Percentiles rank a stretch among this genome's conserved stretches.
Evolutionary conservation across 2,797 vertebrate genomes (phyloP).

Genomic region (Silurus lanzhouensis): DNA sequence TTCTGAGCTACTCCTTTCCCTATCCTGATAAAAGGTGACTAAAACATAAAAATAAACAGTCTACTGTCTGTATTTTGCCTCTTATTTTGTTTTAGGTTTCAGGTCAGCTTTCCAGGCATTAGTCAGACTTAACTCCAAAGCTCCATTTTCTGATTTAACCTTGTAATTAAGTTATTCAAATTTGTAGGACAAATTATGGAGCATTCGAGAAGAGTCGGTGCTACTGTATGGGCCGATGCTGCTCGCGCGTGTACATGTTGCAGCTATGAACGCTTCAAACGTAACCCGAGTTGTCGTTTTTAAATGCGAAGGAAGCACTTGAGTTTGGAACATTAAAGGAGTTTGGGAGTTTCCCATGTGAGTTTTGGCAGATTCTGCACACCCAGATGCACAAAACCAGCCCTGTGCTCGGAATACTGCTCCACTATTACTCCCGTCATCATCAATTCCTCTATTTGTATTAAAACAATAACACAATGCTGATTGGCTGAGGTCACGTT

Average conservation of each 20-base stretch:
- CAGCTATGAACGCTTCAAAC: background rate
- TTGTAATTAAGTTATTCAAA: background rate
- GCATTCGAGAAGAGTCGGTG: background rate
- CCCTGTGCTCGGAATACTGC: constrained; percentile 21
- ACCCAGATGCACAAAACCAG: background rate
- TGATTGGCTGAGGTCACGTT: constrained; percentile 40
- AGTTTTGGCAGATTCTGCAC: constrained; percentile 30
- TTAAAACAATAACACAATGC: background rate
- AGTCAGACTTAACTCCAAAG: background rate
- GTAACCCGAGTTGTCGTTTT: background rate
- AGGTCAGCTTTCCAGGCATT: background rate
- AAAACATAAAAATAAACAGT: too few relatives aligned
- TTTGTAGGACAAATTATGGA: background rate
- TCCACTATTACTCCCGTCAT: constrained; percentile 32
- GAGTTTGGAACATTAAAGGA: background rate
- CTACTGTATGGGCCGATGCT: background rate
- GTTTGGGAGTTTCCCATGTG: background rate
- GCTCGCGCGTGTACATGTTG: background rate
- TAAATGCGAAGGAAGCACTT: background rate
- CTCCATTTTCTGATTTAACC: background rate
- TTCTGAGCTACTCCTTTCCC: too few relatives aligned
- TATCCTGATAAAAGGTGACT: too few relatives aligned
- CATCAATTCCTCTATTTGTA: constrained; percentile 40
- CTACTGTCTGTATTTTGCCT: too few relatives aligned
- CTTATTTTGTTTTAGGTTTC: background rate